Evolutionary conservation across 1,140 invertebrate genomes (phyloP), one percentile per base, ranked within the genome.

Genomic region (Arctopsyche grandis): DNA sequence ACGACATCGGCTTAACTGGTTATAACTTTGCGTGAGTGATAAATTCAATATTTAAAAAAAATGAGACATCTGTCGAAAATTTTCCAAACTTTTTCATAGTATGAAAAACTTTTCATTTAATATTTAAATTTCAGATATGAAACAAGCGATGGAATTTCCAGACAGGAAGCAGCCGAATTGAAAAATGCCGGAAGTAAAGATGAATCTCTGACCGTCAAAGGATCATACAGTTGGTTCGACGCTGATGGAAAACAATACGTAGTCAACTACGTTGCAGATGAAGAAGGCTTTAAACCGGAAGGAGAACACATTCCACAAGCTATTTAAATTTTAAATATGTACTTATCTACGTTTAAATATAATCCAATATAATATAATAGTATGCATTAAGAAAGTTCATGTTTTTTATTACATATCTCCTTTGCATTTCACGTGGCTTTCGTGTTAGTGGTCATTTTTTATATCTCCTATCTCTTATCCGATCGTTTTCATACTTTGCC

Each of bases 251-350:
- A 89, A 26, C 88, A 89, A 14, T 90, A 92, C 74, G 88, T 89
- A 0, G 86, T 94, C 10, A 91, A 87, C 48, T 94, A 92, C 84
- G 85, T 90, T 38, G 93, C 93, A 60, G 93, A 94, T 84, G 93
- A 94, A 84, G 93, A 93, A 75, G 94, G 94, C 9, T 95, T 93
- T 89, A 91, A 91, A 75, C 91, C 93, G 21, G 5, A 75, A 63
- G 70, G 69, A 56, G 76, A 24, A 43, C 74, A 76, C 26, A 76
- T 76, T 52, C 71, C 71, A 46, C 9, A 66, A 12, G 5, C 5
- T 5, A 22, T 7, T 46, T 46, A 66, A 7, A 66, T 19, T 38
- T 12, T 12, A 0, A 22, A 66, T 16, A 21, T 66, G 60, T 7
- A 16, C 12, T 3, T 14, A 52, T 10, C 10, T 14, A 5, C 48